Evolutionary conservation across 2,113 vertebrate genomes (phyloP), one percentile per base, ranked within the genome.

Genomic region (Cynopterus brachyotis): DNA sequence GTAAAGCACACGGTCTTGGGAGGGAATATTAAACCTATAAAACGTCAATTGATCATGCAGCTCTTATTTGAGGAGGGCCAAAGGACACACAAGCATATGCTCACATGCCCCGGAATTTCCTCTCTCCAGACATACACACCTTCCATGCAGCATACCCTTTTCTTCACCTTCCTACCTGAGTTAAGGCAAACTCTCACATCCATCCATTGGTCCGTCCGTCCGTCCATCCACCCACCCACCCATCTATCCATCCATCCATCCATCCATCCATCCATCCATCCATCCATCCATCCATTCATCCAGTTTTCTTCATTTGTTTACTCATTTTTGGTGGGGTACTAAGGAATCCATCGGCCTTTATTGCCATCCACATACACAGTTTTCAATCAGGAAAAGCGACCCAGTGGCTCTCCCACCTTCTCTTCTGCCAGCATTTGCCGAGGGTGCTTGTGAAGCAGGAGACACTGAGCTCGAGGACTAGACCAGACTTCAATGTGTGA

Each of bases 1-100:
- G 97, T 96, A 96, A 98, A 97, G 95, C 11, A 22, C 67, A 60
- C 17, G 30, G 98, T 76, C 17, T 88, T 75, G 76, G 96, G 96
- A 97, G 94, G 83, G 95, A 98, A 98, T 97, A 97, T 95, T 96
- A 96, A 98, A 95, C 85, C 96, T 95, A 97, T 96, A 94, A 98
- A 98, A 97, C 97, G 70, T 55, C 90, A 69, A 78, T 97, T 89
- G 94, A 64, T 98, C 97, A 97, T 53, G 95, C 89, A 97, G 67
- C 64, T 50, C 37, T 97, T 96, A 95, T 95, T 97, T 91, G 87
- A 75, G 86, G 72, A 79, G 92, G 89, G 88, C 94, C 79, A 24
- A 93, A 89, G 95, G 95, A 95, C 96, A 96, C 92, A 95, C 83
- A 95, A 92, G 42, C 3, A 1, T 11, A 64, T 11, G 66, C 59